These are phyloP conservation scores for Agrilus mali DNA, from an alignment of 2,888 invertebrate genomes.

Conservation along the genomic window DNA sequence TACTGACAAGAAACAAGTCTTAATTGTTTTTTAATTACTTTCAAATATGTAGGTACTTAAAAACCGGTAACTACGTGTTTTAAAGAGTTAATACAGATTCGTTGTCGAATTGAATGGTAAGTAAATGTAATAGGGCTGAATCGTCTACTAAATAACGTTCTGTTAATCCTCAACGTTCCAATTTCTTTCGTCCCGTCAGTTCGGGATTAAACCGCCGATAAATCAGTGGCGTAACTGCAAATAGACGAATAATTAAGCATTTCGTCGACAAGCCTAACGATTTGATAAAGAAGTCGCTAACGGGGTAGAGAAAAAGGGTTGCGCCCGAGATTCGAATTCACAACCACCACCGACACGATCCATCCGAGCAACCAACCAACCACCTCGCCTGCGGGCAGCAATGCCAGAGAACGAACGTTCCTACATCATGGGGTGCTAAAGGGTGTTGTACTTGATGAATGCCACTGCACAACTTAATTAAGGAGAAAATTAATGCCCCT, in stretches of 20 bases:
- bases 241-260: slow-evolving; percentile 33
- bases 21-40: too few species aligned
- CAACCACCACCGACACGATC: too few species aligned
- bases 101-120: too few species aligned
- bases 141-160: too few species aligned
- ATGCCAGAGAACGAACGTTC: slow-evolving; percentile 1
- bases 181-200: slow-evolving; percentile 13
- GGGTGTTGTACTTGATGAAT: slow-evolving; percentile 25
- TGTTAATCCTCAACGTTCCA: not conserved
- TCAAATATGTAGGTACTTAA: too few species aligned
- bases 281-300: slow-evolving; percentile 32
- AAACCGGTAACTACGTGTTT: too few species aligned
- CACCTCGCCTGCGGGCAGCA: slow-evolving; percentile 2
- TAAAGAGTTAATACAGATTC: too few species aligned
- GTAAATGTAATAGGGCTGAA: too few species aligned
- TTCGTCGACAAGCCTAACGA: slow-evolving; percentile 32
- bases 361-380: not conserved
- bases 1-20: too few species aligned
- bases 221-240: slow-evolving; percentile 23
- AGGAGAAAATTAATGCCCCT: slow-evolving; percentile 32
- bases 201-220: slow-evolving; percentile 21
- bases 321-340: slow-evolving; percentile 1
- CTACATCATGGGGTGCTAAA: slow-evolving; percentile 20
- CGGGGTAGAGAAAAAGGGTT: slow-evolving; percentile 24
- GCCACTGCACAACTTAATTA: slow-evolving; percentile 30